A percentile compares a stretch with the other conserved stretches of the same genome.
phyloP scores from a whole-genome alignment of 37 sponge, comb jelly and placozoan species.

The Halisarca cf. caerulea region DNA sequence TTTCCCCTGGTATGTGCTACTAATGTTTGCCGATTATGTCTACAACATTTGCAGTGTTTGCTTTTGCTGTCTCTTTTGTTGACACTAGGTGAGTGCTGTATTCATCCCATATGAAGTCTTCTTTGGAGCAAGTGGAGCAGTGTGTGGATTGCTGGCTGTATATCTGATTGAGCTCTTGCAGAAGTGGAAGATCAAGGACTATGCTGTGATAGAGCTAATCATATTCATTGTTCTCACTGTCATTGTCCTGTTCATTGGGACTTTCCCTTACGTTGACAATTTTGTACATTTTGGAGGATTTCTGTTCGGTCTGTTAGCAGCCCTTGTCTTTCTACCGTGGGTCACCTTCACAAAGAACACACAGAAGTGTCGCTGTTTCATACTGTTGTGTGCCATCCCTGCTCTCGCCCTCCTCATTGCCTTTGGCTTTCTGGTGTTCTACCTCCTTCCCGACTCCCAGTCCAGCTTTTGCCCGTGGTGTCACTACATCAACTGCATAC shows the following conservation, averaged over 20 bases:
- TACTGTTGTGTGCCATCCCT: conserved; percentile 78
- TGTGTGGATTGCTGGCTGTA: conserved; percentile 91
- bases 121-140: conserved; percentile 78
- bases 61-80: background rate
- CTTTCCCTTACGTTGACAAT: conserved; percentile 92
- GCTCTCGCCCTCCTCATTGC: conserved; percentile 68
- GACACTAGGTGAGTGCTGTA: conserved; percentile 73
- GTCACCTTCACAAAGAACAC: conserved; percentile 94
- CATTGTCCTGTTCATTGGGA: conserved; percentile 75
- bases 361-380: conserved; percentile 66
- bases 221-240: conserved; percentile 65
- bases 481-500: conserved; percentile 92
- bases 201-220: conserved; percentile 76
- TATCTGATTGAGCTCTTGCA: conserved; percentile 90
- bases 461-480: conserved; percentile 81
- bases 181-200: conserved; percentile 85
- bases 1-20: background rate
- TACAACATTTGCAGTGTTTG: conserved; percentile 8
- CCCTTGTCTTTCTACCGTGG: conserved; percentile 94
- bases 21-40: background rate
- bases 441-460: conserved; percentile 68
- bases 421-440: conserved; percentile 82
- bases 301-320: conserved; percentile 84
- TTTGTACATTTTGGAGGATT: conserved; percentile 88
- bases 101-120: conserved; percentile 90